Conservation (phyloP, 2,797 vertebrate genomes). For the Pseudochirops corinnae region DNA sequence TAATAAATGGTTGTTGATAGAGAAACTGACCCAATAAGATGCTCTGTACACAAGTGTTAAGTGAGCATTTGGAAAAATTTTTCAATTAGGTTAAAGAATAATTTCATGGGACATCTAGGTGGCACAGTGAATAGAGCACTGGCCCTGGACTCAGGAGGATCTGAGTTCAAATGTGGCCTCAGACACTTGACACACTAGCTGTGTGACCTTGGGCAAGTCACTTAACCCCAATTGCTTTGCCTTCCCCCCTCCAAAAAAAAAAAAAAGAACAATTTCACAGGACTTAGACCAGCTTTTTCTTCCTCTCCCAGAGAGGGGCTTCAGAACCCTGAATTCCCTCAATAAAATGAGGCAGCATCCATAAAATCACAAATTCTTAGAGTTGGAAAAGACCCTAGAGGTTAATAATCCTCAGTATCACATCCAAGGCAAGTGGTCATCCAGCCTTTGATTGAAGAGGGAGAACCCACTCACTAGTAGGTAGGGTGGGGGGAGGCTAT, state of each 20-base stretch:
- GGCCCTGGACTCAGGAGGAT: too few species aligned
- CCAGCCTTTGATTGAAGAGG: not conserved
- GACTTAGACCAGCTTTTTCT: not conserved
- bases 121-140: too few species aligned
- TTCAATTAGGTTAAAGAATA: not conserved
- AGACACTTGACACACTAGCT: too few species aligned
- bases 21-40: not conserved
- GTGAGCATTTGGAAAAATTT: not conserved
- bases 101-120: not conserved
- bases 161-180: too few species aligned
- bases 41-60: not conserved
- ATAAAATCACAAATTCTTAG: not conserved
- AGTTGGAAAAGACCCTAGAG: not conserved
- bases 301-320: not conserved
- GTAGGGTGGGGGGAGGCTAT: not conserved
- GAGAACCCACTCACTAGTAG: not conserved
- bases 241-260: too few species aligned
- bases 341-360: not conserved
- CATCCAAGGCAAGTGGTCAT: not conserved
- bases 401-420: not conserved
- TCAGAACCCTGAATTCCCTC: not conserved
- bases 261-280: not conserved
- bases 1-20: not conserved
- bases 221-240: too few species aligned
- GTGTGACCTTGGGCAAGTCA: too few species aligned